Conservation (phyloP, 2,113 vertebrate genomes). For the Psephotus haematonotus region DNA sequence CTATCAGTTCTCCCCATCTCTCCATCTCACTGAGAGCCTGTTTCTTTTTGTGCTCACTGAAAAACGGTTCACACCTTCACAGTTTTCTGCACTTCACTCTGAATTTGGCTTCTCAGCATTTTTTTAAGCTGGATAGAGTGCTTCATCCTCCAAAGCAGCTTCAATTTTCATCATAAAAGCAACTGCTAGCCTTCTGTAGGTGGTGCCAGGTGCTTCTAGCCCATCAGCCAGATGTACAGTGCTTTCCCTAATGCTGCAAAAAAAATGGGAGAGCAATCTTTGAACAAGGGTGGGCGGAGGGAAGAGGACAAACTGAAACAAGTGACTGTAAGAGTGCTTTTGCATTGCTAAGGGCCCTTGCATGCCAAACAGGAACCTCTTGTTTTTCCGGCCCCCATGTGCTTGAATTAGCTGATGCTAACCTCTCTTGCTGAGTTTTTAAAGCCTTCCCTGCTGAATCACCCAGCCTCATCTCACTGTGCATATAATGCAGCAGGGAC, state of each 20-base stretch:
- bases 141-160: background rate
- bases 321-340: background rate
- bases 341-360: background rate
- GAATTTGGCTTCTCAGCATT: slow-evolving; percentile 8
- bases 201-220: background rate
- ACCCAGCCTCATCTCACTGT: background rate
- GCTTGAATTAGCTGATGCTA: background rate
- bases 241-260: background rate
- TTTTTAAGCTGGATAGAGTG: background rate
- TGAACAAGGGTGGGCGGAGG: background rate
- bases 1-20: background rate
- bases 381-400: background rate
- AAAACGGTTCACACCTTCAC: background rate
- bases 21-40: accelerated
- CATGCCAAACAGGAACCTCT: slow-evolving; percentile 33
- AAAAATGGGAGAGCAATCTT: background rate
- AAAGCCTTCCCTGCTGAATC: background rate
- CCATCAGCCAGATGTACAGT: background rate
- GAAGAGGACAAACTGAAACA: background rate
- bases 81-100: background rate
- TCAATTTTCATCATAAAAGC: background rate
- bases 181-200: background rate
- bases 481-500: background rate
- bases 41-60: background rate
- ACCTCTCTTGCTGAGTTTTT: background rate